Conservation (phyloP, 2,797 vertebrate species). For the Aldrovandia affinis region DNA sequence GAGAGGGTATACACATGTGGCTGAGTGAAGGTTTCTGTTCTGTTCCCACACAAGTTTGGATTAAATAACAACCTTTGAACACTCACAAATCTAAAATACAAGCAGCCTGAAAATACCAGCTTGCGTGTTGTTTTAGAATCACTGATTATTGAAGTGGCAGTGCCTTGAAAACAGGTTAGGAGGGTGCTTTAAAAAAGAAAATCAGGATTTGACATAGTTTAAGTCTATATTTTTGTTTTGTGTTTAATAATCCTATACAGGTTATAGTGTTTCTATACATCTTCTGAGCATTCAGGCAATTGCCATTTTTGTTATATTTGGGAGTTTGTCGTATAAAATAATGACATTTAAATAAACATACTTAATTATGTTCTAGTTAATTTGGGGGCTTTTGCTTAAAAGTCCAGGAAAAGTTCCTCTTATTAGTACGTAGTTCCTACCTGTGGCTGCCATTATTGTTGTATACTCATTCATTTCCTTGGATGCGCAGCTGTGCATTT, state of each 20-base stretch:
- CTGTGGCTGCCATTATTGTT: no score
- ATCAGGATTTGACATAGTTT: background rate
- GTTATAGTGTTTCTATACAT: background rate
- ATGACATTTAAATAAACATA: no score
- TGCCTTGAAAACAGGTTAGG: background rate
- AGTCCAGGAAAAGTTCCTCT: no score
- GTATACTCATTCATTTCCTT: no score
- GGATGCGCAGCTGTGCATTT: no score
- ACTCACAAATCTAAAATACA: background rate
- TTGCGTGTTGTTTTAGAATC: background rate
- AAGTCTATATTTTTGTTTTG: background rate
- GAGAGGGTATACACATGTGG: background rate
- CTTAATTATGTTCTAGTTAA: no score
- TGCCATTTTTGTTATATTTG: no score
- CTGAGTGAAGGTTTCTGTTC: background rate
- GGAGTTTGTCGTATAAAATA: no score
- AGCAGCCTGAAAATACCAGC: background rate
- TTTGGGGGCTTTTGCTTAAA: no score
- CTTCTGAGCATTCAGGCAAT: background rate
- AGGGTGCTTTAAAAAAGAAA: background rate
- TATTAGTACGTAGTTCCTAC: no score
- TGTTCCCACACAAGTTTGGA: conserved; percentile 1
- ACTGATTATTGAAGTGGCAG: background rate
- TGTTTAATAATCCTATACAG: background rate
- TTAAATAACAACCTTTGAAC: background rate